Conservation (phyloP, 1,140 invertebrate species). For the Drosophila sp. region DNA sequence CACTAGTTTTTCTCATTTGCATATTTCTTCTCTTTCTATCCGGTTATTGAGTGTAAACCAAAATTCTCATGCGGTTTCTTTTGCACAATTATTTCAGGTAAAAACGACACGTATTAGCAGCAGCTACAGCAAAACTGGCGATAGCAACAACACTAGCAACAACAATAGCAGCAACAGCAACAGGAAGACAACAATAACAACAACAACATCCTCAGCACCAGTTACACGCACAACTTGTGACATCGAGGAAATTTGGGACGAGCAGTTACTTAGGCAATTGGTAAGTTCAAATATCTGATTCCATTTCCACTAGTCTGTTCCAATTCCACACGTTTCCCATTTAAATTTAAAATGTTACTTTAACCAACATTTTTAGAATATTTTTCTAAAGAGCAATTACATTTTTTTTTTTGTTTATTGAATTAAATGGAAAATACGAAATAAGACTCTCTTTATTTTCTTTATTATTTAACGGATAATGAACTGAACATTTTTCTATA, state of each 20-base stretch:
- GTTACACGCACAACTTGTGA: conserved; percentile 86
- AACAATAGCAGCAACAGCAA: conserved; percentile 57
- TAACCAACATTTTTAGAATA: too few relatives aligned
- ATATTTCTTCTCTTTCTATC: conserved; percentile 20
- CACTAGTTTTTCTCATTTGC: background rate
- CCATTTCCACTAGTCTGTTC: background rate
- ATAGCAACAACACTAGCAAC: conserved; percentile 41
- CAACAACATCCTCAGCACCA: conserved; percentile 79
- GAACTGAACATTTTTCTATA: too few relatives aligned
- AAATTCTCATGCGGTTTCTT: conserved; percentile 6
- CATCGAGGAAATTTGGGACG: conserved; percentile 90
- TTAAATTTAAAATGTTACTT: background rate
- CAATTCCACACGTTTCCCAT: background rate
- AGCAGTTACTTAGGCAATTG: conserved; percentile 88
- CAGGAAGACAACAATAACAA: conserved; percentile 55
- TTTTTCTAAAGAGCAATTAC: too few relatives aligned
- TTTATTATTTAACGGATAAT: too few relatives aligned
- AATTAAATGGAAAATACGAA: too few relatives aligned
- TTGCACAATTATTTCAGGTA: conserved; percentile 83
- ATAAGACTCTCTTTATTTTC: too few relatives aligned
- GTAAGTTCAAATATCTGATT: conserved; percentile 85
- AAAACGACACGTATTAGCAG: conserved; percentile 85
- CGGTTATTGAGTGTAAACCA: conserved; percentile 67
- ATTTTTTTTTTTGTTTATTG: too few relatives aligned
- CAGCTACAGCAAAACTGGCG: conserved; percentile 72